Evolutionary conservation across 1,140 invertebrate species (phyloP).

Genomic region (Eriocheir sinensis): DNA sequence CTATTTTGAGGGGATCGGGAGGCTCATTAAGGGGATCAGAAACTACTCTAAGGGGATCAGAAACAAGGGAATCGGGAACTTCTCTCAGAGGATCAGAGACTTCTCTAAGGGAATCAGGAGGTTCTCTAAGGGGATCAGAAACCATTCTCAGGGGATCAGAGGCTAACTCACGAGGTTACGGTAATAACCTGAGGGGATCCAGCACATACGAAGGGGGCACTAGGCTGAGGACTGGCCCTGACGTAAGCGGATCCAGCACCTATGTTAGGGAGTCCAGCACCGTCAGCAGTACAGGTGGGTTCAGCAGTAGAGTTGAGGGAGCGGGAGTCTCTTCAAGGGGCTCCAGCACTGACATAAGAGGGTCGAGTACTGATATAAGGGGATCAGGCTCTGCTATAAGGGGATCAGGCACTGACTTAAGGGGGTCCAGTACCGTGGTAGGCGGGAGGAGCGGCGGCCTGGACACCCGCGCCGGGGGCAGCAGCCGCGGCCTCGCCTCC

Average conservation of each 20-base stretch:
- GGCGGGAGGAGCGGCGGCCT: background rate
- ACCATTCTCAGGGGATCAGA: constrained; percentile 33
- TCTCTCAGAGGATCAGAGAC: background rate
- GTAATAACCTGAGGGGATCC: background rate
- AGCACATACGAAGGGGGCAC: background rate
- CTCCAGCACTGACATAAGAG: background rate
- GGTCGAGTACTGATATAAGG: background rate
- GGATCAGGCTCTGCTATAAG: background rate
- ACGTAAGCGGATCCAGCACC: background rate
- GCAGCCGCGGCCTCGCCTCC: background rate
- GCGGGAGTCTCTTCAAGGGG: background rate
- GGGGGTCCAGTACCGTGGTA: background rate
- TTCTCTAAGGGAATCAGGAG: background rate
- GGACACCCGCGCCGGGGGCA: background rate
- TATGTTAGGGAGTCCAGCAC: background rate
- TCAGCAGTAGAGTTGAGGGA: background rate
- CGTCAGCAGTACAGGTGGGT: background rate
- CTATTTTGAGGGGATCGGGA: background rate
- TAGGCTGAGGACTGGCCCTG: background rate
- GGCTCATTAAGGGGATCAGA: background rate
- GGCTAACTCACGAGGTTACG: background rate
- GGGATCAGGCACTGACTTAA: background rate
- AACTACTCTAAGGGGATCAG: background rate
- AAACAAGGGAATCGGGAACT: background rate
- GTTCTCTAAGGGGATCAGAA: background rate